Evolutionary conservation across 1,140 invertebrate genomes (phyloP).

Genomic region (Melitaea cinxia): DNA sequence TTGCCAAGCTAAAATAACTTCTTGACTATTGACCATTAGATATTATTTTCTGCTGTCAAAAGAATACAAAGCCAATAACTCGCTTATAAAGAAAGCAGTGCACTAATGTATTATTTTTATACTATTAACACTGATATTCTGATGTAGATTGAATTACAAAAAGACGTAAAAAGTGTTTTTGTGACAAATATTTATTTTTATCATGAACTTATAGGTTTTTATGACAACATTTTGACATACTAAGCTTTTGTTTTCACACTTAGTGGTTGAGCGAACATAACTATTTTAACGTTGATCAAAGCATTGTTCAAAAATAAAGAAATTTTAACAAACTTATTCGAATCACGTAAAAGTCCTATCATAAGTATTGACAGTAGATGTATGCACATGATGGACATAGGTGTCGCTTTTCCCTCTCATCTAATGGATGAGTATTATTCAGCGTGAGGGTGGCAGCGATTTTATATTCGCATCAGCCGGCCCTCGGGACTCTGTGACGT

Average conservation of each 20-base stretch:
- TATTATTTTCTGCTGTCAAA: constrained; percentile 53
- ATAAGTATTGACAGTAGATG: constrained; percentile 49
- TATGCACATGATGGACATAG: constrained; percentile 60
- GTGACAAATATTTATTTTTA: no score
- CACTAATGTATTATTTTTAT: constrained; percentile 50
- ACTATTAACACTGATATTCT: no score
- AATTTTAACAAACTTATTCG: constrained; percentile 16
- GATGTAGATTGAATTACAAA: no score
- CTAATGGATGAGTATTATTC: constrained; percentile 71
- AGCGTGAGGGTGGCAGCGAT: constrained; percentile 71
- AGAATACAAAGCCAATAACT: constrained; percentile 44
- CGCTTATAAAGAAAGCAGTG: constrained; percentile 65
- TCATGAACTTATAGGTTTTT: no score
- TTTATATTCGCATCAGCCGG: constrained; percentile 74
- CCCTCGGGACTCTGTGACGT: constrained; percentile 65
- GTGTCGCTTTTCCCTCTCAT: constrained; percentile 59
- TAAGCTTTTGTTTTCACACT: no score
- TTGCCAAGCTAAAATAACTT: constrained; percentile 68
- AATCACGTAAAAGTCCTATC: constrained; percentile 13
- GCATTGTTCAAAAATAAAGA: neutral
- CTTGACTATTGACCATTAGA: constrained; percentile 47
- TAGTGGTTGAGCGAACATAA: no score
- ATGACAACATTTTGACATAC: no score
- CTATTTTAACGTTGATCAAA: no score
- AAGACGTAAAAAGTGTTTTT: no score